phyloP scores from a whole-genome alignment of 2,888 invertebrate species.

The Mamestra brassicae region DNA sequence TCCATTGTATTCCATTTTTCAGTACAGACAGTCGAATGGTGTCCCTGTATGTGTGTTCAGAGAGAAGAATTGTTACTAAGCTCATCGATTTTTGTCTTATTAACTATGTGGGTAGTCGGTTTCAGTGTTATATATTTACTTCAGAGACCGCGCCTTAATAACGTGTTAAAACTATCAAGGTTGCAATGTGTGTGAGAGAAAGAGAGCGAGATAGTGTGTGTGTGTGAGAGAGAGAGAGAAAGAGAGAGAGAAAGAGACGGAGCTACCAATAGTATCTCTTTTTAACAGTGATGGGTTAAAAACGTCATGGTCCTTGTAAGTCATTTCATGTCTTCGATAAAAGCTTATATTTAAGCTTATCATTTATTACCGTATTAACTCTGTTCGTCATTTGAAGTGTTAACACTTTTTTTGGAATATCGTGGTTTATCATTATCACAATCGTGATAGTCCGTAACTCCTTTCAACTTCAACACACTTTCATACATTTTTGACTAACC shows the following conservation, averaged over 20 bases:
- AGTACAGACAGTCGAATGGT: not conserved
- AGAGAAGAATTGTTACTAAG: not conserved
- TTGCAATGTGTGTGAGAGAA: too few species aligned
- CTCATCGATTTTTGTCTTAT: not conserved
- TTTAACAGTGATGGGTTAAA: not conserved
- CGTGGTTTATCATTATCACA: not conserved
- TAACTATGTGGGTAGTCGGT: not conserved
- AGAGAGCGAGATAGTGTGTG: too few species aligned
- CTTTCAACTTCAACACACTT: not conserved
- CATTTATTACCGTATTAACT: constrained; percentile 9
- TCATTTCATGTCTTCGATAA: constrained; percentile 10
- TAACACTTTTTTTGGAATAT: constrained; percentile 4
- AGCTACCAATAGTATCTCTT: not conserved
- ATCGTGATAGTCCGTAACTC: not conserved
- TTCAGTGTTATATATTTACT: not conserved
- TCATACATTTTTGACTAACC: constrained; percentile 28
- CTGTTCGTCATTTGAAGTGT: constrained; percentile 9
- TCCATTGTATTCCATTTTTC: constrained; percentile 6
- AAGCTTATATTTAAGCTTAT: constrained; percentile 6
- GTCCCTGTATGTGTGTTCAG: constrained; percentile 5
- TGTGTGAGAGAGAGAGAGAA: too few species aligned
- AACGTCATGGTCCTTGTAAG: not conserved
- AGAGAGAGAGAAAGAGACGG: not conserved
- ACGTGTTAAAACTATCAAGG: not conserved
- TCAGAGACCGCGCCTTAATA: too few species aligned